These are phyloP conservation scores for Araneus ventricosus DNA, from an alignment of 1,140 invertebrate species.

Conservation along the genomic window DNA sequence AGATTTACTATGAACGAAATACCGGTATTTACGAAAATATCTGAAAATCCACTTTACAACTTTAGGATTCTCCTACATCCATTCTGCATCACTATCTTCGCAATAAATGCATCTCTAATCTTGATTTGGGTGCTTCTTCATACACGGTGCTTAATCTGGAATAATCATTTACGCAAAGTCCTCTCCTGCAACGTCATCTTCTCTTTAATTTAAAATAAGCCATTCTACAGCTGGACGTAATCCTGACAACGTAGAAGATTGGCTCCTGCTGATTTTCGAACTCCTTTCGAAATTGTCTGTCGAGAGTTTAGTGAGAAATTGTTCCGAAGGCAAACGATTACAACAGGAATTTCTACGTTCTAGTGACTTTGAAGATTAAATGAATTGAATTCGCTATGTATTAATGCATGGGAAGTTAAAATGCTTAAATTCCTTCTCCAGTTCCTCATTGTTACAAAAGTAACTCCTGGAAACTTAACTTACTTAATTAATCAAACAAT, in stretches of 20 bases:
- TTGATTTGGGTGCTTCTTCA: not conserved
- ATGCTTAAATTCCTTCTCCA: not conserved
- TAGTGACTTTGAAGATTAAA: not conserved
- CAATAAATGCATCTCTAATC: not conserved
- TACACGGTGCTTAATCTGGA: not conserved
- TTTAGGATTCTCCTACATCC: not conserved
- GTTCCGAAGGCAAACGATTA: not conserved
- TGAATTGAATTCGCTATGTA: not conserved
- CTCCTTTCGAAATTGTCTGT: slow-evolving; percentile 27
- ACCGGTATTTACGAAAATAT: too few relatives aligned
- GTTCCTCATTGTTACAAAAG: not conserved
- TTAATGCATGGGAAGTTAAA: not conserved
- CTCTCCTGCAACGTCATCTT: not conserved
- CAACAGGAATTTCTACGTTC: not conserved
- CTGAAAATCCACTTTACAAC: not conserved
- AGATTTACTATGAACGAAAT: not conserved
- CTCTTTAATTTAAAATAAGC: slow-evolving; percentile 13
- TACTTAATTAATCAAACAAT: not conserved
- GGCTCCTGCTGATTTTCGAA: slow-evolving; percentile 12
- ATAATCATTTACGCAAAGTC: not conserved
- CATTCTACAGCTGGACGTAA: not conserved
- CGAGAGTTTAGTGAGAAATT: slow-evolving; percentile 17
- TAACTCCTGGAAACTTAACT: not conserved
- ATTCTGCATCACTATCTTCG: not conserved
- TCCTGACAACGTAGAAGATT: slow-evolving; percentile 8